Conservation (phyloP, 2,113 vertebrate species). For the Gymnocephalus cernua region DNA sequence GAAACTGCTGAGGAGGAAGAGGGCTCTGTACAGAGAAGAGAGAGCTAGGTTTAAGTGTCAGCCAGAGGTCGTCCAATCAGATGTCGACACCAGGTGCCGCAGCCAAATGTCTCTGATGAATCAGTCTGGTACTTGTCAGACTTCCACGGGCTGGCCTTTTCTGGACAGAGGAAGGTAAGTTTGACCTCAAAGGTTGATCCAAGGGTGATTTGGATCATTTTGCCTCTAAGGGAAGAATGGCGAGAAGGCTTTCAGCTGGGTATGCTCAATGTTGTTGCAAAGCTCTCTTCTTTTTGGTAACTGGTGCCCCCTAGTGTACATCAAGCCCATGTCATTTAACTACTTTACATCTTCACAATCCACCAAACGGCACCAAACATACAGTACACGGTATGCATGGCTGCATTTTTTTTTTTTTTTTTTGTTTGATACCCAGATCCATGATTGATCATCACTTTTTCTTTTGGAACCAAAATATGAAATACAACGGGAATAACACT, state of each 20-base stretch:
- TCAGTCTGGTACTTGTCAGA: constrained; percentile 49
- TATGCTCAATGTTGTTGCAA: constrained; percentile 37
- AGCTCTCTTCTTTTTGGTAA: constrained; percentile 49
- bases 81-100: constrained; percentile 38
- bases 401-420: constrained; percentile 26
- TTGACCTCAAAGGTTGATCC: constrained; percentile 33
- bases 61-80: constrained; percentile 64
- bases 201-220: constrained; percentile 23
- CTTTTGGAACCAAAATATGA: constrained; percentile 55
- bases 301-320: constrained; percentile 66
- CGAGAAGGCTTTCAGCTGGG: constrained; percentile 12
- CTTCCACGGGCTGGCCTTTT: constrained; percentile 3
- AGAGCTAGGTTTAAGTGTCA: constrained; percentile 52
- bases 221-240: constrained; percentile 11
- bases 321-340: constrained; percentile 51
- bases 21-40: constrained; percentile 52
- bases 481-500: constrained; percentile 62
- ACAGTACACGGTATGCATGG: constrained; percentile 59
- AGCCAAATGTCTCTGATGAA: constrained; percentile 45
- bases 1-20: constrained; percentile 69
- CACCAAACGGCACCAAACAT: constrained; percentile 70
- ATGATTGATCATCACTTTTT: constrained; percentile 58
- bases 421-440: constrained; percentile 54
- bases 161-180: constrained; percentile 17
- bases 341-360: constrained; percentile 71